Conservation (phyloP, 1,140 invertebrate species). For the Pseudobourletiella spinata region DNA sequence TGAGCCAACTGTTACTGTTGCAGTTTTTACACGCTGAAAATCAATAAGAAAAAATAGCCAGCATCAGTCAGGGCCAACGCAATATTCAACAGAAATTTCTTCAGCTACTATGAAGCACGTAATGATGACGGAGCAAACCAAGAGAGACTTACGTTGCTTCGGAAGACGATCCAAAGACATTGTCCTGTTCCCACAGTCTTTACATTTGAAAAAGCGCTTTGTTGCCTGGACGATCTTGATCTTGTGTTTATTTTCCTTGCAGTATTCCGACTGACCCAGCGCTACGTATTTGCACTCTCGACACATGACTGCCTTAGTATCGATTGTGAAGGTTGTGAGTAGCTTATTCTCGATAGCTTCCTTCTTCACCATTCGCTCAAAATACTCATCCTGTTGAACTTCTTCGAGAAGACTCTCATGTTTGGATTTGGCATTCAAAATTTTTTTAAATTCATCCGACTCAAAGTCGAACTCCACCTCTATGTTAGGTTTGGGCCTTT, state of each 20-base stretch:
- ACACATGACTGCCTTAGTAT: constrained; percentile 79
- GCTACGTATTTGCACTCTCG: constrained; percentile 76
- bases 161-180: constrained; percentile 68
- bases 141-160: constrained; percentile 39
- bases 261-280: constrained; percentile 70
- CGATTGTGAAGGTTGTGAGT: constrained; percentile 68
- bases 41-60: constrained; percentile 3
- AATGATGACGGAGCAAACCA: not conserved
- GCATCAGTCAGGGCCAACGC: not conserved
- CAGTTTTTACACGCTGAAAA: constrained; percentile 30
- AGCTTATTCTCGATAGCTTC: constrained; percentile 90
- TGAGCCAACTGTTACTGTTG: constrained; percentile 23
- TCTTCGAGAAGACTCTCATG: constrained; percentile 65
- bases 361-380: constrained; percentile 75
- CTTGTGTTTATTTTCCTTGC: constrained; percentile 69
- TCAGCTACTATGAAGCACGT: too few relatives aligned
- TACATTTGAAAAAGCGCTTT: constrained; percentile 86
- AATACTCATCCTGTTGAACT: constrained; percentile 71
- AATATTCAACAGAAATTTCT: too few relatives aligned
- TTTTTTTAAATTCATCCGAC: constrained; percentile 61
- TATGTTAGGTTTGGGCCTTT: constrained; percentile 46
- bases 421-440: constrained; percentile 66
- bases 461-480: constrained; percentile 17
- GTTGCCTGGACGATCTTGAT: constrained; percentile 64
- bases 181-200: constrained; percentile 72